phyloP scores from a whole-genome alignment of 2,888 invertebrate species.

The Spilosoma lubricipeda region DNA sequence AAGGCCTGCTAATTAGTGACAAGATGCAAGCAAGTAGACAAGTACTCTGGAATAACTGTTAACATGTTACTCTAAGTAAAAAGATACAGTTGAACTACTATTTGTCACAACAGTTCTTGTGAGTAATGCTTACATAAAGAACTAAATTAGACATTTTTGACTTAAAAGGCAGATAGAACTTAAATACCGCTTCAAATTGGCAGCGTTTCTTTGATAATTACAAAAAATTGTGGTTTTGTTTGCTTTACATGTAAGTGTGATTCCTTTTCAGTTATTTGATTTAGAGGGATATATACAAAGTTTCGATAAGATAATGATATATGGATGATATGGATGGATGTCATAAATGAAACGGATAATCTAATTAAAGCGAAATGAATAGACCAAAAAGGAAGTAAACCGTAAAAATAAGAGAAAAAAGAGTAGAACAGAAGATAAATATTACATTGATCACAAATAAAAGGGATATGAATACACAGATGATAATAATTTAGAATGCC shows the following conservation, averaged over 20 bases:
- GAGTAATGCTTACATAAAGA: neutral
- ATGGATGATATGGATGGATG: neutral
- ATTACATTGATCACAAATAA: neutral
- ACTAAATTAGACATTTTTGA: neutral
- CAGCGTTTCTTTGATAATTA: neutral
- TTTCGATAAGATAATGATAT: neutral
- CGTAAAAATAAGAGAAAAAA: too few relatives aligned
- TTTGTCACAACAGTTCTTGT: neutral
- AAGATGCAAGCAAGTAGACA: neutral
- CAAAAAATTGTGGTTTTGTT: neutral
- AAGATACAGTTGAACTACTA: neutral
- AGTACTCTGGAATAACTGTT: constrained; percentile 2
- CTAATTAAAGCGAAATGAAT: neutral
- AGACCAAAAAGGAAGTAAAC: neutral
- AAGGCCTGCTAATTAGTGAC: constrained; percentile 5
- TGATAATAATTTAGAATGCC: too few relatives aligned
- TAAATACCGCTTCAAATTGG: neutral
- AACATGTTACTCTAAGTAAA: neutral
- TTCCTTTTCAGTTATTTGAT: neutral
- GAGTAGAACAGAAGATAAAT: too few relatives aligned
- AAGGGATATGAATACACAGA: too few relatives aligned
- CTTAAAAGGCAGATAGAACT: neutral
- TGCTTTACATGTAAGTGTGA: too few relatives aligned
- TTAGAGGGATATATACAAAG: neutral
- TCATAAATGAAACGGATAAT: too few relatives aligned